These are phyloP conservation scores for Holotrichia oblita DNA, from an alignment of 1,140 invertebrate species.

Conservation along the genomic window DNA sequence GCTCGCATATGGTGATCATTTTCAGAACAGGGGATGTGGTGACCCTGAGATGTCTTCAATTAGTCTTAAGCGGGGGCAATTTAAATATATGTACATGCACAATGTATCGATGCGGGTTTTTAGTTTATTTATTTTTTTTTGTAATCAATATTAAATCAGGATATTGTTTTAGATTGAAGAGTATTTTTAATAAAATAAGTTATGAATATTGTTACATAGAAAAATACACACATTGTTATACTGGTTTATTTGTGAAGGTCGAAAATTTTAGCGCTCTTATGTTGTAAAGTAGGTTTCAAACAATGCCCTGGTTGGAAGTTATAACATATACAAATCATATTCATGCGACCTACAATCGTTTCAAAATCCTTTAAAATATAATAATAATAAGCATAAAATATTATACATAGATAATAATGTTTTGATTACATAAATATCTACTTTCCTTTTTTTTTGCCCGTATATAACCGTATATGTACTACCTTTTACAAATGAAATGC, in stretches of 20 bases:
- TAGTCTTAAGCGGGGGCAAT: too few species aligned
- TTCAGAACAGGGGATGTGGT: too few species aligned
- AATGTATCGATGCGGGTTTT: too few species aligned
- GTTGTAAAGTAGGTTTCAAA: conserved; percentile 13
- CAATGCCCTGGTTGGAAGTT: background rate
- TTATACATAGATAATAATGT: background rate
- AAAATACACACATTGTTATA: background rate
- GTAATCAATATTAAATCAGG: too few species aligned
- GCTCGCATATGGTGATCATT: too few species aligned
- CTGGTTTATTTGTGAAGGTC: background rate
- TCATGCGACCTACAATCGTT: conserved; percentile 8
- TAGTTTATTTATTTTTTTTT: too few species aligned
- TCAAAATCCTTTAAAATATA: background rate
- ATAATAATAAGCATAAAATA: too few species aligned
- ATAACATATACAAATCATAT: conserved; percentile 8
- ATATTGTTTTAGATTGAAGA: too few species aligned
- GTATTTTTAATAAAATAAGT: background rate
- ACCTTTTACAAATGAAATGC: too few species aligned
- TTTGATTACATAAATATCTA: conserved; percentile 1
- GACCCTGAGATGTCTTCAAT: too few species aligned
- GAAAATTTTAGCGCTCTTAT: background rate
- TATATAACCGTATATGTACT: background rate
- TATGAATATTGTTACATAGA: background rate
- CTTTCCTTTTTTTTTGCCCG: conserved; percentile 1
- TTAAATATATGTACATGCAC: too few species aligned